phyloP scores from a whole-genome alignment of 2,113 vertebrate genomes.

The Pituophis catenifer region DNA sequence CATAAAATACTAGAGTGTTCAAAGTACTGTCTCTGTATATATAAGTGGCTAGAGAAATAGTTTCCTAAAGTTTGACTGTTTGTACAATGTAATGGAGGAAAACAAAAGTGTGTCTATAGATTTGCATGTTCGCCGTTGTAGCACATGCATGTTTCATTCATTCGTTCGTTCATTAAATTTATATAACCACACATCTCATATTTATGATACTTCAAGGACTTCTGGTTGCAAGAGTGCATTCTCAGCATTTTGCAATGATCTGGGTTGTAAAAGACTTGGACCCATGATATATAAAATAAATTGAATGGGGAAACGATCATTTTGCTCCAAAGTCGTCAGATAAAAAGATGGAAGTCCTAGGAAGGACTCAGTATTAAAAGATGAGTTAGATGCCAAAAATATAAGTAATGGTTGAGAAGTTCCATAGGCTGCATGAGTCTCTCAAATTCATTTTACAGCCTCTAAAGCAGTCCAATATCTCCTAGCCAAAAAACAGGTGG shows the following conservation, averaged over 20 bases:
- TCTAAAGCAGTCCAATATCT: background rate
- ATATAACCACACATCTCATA: background rate
- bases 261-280: background rate
- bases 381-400: background rate
- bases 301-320: background rate
- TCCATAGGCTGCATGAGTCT: background rate
- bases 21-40: background rate
- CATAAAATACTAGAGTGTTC: background rate
- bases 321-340: background rate
- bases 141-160: background rate
- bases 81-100: background rate
- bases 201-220: background rate
- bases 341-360: background rate
- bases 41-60: background rate
- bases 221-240: background rate
- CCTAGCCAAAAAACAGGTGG: background rate
- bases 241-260: background rate
- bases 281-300: background rate
- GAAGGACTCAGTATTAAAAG: background rate
- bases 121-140: background rate
- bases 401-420: background rate
- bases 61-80: background rate
- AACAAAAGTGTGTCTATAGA: background rate
- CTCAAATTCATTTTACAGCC: background rate
- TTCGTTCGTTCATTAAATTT: background rate